A percentile compares a stretch with the other conserved stretches of the same genome.
phyloP scores from a whole-genome alignment of 2,888 invertebrate genomes.

The Drosophila anomelani region DNA sequence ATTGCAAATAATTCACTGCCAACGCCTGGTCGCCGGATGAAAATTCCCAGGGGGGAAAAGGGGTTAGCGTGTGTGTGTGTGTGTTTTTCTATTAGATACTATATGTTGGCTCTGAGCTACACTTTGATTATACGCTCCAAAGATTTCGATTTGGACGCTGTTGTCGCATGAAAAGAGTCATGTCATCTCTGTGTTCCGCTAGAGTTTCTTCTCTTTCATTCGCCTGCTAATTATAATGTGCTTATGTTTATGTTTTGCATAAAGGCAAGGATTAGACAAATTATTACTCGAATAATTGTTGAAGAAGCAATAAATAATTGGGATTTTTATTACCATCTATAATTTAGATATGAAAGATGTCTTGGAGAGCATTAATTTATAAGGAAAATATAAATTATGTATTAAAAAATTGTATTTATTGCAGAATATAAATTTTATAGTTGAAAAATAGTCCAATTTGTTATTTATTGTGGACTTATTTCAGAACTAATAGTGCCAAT shows the following conservation, averaged over 20 bases:
- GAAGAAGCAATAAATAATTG: background rate
- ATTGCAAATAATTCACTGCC: conserved; percentile 44
- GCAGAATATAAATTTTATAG: background rate
- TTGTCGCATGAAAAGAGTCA: conserved; percentile 50
- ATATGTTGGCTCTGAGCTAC: background rate
- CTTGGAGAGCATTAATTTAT: background rate
- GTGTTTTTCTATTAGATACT: conserved; percentile 8
- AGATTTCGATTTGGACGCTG: conserved; percentile 16
- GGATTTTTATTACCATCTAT: background rate
- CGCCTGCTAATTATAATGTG: background rate
- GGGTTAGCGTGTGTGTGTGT: conserved; percentile 11
- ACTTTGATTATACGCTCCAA: conserved; percentile 39
- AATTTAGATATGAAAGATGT: background rate
- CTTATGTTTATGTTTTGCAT: background rate
- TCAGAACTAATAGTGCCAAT: background rate
- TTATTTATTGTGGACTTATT: background rate
- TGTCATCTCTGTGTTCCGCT: background rate
- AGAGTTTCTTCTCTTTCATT: background rate
- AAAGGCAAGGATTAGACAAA: no score
- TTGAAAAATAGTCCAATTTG: background rate
- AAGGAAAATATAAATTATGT: background rate
- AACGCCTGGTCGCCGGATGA: conserved; percentile 8
- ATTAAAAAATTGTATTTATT: no score
- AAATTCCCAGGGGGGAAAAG: conserved; percentile 3
- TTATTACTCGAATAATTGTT: no score